Percentiles rank a stretch among this genome's conserved stretches.
Conservation (phyloP, 2,888 invertebrate genomes). For the Leptinotarsa juncta region DNA sequence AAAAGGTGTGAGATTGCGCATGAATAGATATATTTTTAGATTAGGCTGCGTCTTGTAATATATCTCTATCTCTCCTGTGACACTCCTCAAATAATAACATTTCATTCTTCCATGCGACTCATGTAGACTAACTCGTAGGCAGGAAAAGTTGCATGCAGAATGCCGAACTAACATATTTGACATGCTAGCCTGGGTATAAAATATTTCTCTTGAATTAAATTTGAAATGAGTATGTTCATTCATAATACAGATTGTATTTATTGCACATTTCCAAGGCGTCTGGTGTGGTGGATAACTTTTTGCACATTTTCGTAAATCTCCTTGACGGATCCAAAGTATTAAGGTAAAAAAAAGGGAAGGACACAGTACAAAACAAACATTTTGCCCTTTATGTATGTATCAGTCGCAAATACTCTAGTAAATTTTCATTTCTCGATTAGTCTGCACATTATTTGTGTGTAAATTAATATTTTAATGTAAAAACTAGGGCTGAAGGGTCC, state of each 20-base stretch:
- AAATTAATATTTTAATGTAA: too few relatives aligned
- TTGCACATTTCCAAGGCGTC: constrained; percentile 11
- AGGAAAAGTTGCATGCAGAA: constrained; percentile 43
- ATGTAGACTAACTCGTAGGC: constrained; percentile 33
- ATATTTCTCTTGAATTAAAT: not conserved
- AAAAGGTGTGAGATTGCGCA: constrained; percentile 66
- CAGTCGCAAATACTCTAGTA: not conserved
- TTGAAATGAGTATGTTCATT: not conserved
- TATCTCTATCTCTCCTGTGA: constrained; percentile 20
- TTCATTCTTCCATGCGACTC: constrained; percentile 20
- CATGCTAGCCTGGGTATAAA: constrained; percentile 42
- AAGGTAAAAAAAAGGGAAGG: constrained; percentile 3
- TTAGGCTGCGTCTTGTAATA: constrained; percentile 44
- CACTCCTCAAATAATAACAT: constrained; percentile 20
- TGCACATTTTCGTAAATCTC: not conserved
- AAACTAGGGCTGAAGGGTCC: too few relatives aligned
- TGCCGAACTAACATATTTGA: constrained; percentile 31
- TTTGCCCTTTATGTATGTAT: not conserved
- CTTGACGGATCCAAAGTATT: not conserved
- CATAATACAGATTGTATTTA: not conserved
- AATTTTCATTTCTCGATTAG: not conserved
- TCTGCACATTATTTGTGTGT: not conserved
- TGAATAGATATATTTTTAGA: constrained; percentile 48
- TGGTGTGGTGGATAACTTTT: not conserved
- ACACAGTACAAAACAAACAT: not conserved